Percentiles rank a stretch among this genome's conserved stretches.
Conservation (phyloP, 1,140 invertebrate genomes). For the Hycleus phaleratus region DNA sequence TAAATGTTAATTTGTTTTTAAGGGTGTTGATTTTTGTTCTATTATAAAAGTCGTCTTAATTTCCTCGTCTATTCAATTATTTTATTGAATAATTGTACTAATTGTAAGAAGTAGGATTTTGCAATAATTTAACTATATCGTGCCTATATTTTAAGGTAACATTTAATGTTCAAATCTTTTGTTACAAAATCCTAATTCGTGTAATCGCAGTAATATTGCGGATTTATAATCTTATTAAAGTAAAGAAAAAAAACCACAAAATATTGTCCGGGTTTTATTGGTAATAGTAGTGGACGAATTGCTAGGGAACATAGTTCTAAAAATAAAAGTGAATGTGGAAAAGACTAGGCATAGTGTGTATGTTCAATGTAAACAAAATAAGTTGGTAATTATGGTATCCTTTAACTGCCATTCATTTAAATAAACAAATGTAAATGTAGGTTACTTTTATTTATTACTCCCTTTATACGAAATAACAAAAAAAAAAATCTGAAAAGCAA, state of each 20-base stretch:
- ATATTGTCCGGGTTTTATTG: no score
- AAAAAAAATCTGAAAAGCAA: background rate
- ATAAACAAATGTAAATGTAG: conserved; percentile 30
- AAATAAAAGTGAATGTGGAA: conserved; percentile 9
- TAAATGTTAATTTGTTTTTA: conserved; percentile 18
- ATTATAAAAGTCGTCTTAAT: no score
- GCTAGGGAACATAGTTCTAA: conserved; percentile 1
- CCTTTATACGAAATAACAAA: background rate
- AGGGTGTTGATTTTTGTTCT: conserved; percentile 17
- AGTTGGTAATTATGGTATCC: conserved; percentile 30
- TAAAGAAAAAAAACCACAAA: no score
- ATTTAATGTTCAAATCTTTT: no score
- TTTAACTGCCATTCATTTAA: conserved; percentile 32
- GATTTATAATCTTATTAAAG: no score
- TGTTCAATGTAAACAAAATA: conserved; percentile 26
- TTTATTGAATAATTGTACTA: no score
- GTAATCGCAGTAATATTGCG: no score
- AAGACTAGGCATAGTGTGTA: conserved; percentile 30
- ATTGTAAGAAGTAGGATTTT: no score
- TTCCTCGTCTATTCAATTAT: no score
- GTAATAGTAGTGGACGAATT: conserved; percentile 3
- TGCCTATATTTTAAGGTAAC: no score
- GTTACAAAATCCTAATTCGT: no score
- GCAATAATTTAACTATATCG: no score
- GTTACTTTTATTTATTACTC: background rate